Percentiles rank a stretch among this genome's conserved stretches.
These are phyloP conservation scores for Danaus plexippus DNA, from an alignment of 1,140 invertebrate genomes.

Conservation along the genomic window DNA sequence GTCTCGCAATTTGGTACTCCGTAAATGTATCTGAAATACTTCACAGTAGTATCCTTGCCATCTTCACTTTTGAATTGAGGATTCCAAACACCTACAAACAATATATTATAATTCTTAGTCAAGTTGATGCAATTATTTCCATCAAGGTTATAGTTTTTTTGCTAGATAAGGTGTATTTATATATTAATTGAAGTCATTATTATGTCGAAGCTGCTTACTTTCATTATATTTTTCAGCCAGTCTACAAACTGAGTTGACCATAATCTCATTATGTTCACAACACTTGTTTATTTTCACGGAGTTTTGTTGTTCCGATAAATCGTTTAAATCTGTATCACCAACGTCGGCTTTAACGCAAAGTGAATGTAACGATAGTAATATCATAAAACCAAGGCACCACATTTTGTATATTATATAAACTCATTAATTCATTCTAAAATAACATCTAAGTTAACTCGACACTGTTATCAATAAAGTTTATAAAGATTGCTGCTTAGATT, in stretches of 20 bases:
- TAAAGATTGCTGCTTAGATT: too few relatives aligned
- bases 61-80: slow-evolving; percentile 76
- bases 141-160: too few relatives aligned
- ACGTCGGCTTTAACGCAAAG: slow-evolving; percentile 29
- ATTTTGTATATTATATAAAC: too few relatives aligned
- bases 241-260: slow-evolving; percentile 77
- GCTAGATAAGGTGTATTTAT: neutral
- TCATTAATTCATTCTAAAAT: too few relatives aligned
- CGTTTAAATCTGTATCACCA: slow-evolving; percentile 51
- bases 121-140: neutral
- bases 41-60: slow-evolving; percentile 69
- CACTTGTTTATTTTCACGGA: slow-evolving; percentile 80
- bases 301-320: slow-evolving; percentile 48
- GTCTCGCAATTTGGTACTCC: slow-evolving; percentile 80
- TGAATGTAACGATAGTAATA: slow-evolving; percentile 1
- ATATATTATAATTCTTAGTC: neutral
- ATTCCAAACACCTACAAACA: slow-evolving; percentile 65
- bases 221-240: slow-evolving; percentile 73
- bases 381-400: neutral
- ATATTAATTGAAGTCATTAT: too few relatives aligned
- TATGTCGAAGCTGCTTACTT: slow-evolving; percentile 39
- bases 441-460: too few relatives aligned
- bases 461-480: too few relatives aligned
- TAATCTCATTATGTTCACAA: slow-evolving; percentile 80
- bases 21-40: slow-evolving; percentile 72